Conservation (phyloP, 2,113 vertebrate species). For the Dermatemys mawii region DNA sequence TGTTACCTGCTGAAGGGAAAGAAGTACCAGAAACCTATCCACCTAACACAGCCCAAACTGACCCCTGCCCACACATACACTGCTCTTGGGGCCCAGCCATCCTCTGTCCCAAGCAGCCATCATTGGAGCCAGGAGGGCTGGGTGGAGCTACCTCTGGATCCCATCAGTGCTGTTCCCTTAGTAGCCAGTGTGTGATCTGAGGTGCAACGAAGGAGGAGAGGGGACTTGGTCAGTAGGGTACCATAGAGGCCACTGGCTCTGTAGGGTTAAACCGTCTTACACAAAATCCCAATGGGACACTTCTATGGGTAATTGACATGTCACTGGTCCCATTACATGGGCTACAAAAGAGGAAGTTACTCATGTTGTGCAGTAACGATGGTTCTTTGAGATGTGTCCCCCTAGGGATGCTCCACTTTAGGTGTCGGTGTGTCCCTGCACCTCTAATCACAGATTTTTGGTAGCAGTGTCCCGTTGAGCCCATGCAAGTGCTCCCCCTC, state of each 20-base stretch:
- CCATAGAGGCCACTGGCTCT: background rate
- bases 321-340: background rate
- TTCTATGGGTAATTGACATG: background rate
- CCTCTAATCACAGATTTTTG: no score
- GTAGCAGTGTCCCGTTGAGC: no score
- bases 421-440: no score
- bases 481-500: no score
- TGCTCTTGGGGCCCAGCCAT: background rate
- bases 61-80: background rate
- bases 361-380: no score
- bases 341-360: no score
- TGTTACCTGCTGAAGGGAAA: constrained; percentile 85
- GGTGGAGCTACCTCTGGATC: background rate
- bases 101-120: rapidly evolving
- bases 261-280: background rate
- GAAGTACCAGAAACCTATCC: background rate
- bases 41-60: background rate
- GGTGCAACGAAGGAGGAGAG: background rate
- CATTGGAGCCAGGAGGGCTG: background rate
- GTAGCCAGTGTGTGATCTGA: background rate
- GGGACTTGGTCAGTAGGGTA: background rate
- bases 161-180: background rate
- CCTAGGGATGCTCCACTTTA: no score
- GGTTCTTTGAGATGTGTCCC: no score
- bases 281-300: background rate